These are phyloP conservation scores for Phenganax marumi DNA, from an alignment of 92 coral and sea anemone species.

Conservation along the genomic window DNA sequence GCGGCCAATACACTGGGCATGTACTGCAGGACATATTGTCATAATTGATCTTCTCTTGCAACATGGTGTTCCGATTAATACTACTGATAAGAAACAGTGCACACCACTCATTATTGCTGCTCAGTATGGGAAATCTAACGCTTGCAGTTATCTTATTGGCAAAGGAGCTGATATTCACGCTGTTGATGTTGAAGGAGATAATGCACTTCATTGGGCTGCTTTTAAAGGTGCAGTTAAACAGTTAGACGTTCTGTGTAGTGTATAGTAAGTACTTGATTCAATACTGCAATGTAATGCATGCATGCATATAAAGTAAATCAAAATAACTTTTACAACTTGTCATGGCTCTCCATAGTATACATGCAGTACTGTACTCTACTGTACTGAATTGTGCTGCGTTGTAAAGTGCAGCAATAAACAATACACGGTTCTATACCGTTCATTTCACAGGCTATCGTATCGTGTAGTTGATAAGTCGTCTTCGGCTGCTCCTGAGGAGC, in stretches of 20 bases:
- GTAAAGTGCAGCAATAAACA: too few species aligned
- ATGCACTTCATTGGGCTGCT: conserved; percentile 94
- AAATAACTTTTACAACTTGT: too few species aligned
- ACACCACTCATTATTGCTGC: conserved; percentile 88
- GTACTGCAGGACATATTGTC: conserved; percentile 88
- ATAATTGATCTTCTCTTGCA: conserved; percentile 87
- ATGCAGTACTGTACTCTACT: too few species aligned
- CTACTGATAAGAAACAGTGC: conserved; percentile 85
- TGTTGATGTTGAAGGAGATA: conserved; percentile 90
- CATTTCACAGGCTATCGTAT: too few species aligned
- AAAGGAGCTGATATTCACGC: conserved; percentile 86
- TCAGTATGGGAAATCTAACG: conserved; percentile 89
- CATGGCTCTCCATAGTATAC: too few species aligned
- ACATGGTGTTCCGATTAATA: conserved; percentile 82
- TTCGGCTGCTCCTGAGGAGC: too few species aligned
- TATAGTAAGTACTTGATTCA: too few species aligned
- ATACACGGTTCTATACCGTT: too few species aligned
- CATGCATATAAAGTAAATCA: too few species aligned
- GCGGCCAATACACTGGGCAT: conserved; percentile 95
- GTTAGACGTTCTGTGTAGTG: background rate
- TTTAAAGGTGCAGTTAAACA: conserved; percentile 72
- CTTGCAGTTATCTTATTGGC: conserved; percentile 89
- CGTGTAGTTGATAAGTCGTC: too few species aligned
- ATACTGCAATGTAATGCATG: too few species aligned
- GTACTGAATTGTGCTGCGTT: too few species aligned